A percentile compares a stretch with the other conserved stretches of the same genome.
Evolutionary conservation across 23 tunicate species (phyloP).

Genomic region (Ciona savignyi): DNA sequence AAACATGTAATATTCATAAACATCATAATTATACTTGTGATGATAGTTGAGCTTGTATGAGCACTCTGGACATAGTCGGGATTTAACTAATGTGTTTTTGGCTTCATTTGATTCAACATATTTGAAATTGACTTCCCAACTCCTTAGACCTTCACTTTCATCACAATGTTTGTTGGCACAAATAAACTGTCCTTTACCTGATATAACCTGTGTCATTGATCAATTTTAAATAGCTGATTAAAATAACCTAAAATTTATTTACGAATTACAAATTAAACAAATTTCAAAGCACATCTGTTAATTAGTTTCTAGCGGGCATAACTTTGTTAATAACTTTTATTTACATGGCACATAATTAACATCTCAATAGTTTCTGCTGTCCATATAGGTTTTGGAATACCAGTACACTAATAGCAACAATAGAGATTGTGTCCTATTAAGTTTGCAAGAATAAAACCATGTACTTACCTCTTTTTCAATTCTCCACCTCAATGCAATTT

Average conservation of each 20-base stretch:
- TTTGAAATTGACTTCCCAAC: slow-evolving; percentile 92
- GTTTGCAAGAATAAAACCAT: too few species aligned
- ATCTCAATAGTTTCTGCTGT: too few species aligned
- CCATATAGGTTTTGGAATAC: too few species aligned
- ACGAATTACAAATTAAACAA: too few species aligned
- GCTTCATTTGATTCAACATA: slow-evolving; percentile 50
- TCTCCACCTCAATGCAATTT: slow-evolving; percentile 84
- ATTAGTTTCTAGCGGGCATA: too few species aligned
- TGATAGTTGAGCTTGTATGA: slow-evolving; percentile 70
- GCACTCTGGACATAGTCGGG: slow-evolving; percentile 77
- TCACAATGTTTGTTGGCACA: slow-evolving; percentile 65
- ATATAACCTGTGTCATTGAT: slow-evolving; percentile 67
- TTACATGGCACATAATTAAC: too few species aligned
- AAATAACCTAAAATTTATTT: too few species aligned
- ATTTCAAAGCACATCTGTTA: too few species aligned
- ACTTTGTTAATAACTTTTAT: too few species aligned
- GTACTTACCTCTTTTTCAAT: slow-evolving; percentile 70
- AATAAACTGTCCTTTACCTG: slow-evolving; percentile 81
- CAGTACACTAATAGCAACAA: too few species aligned
- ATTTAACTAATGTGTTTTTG: slow-evolving; percentile 79
- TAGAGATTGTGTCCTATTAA: too few species aligned
- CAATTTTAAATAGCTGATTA: too few species aligned
- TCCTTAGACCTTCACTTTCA: slow-evolving; percentile 66
- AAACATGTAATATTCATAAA: not conserved
- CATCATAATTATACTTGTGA: slow-evolving; percentile 49